Percentiles rank a stretch among this genome's conserved stretches.
Conservation (phyloP, 2,797 vertebrate species). For the Catamblyrhynchus diadema region DNA sequence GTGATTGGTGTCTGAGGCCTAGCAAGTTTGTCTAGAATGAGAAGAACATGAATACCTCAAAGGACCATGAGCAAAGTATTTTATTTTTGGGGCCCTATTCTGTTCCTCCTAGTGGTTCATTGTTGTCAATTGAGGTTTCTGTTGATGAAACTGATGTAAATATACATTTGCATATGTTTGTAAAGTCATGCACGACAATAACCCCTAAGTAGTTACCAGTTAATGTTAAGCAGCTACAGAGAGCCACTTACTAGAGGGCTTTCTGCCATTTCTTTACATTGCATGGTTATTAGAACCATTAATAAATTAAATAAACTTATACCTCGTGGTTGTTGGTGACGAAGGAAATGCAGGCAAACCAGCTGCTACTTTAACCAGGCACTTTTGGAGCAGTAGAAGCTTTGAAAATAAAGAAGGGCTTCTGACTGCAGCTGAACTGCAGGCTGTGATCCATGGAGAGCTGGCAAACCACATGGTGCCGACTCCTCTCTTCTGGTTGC, state of each 20-base stretch:
- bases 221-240: background rate
- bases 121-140: background rate
- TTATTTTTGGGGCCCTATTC: background rate
- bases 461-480: conserved; percentile 41
- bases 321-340: background rate
- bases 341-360: background rate
- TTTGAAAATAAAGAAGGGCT: conserved; percentile 3
- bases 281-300: background rate
- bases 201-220: background rate
- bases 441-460: conserved; percentile 48
- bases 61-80: background rate
- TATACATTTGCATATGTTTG: background rate
- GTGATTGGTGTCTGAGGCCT: background rate
- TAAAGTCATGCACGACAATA: background rate
- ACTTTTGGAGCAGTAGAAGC: background rate
- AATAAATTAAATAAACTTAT: background rate
- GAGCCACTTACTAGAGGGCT: background rate
- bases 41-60: background rate
- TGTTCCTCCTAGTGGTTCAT: background rate
- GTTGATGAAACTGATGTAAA: background rate
- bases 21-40: background rate
- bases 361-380: background rate
- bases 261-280: background rate
- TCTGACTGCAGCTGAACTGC: background rate
- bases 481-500: background rate